Base-by-base conservation (phyloP, 2,797 vertebrate genomes). In the Gymnothorax javanicus region DNA sequence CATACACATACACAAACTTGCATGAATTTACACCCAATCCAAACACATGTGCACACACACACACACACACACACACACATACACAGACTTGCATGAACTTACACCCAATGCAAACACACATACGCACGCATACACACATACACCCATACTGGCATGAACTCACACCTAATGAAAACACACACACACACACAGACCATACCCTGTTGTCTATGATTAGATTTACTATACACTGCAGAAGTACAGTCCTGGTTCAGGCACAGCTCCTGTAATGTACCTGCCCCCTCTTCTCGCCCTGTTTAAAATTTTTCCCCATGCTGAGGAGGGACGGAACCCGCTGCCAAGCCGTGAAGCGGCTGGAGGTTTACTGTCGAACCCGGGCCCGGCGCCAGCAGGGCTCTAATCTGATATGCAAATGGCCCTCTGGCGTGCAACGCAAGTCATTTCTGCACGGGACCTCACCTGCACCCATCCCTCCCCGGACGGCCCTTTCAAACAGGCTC, bases 371-470 rank as follows among this genome's bases (percentile, higher is more conserved):
- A 94, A 93, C 95, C 93, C 86, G 95, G 97, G 97, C 96, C 87
- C 84, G 59, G 93, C 97, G 97, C 98, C 98, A 98, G 96, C 94
- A 92, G 94, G 94, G 94, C 96, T 94, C 96, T 96, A 96, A 97
- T 97, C 97, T 97, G 96, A 97, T 97, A 98, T 97, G 97, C 97
- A 98, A 98, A 99, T 98, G 96, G 96, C 95, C 94, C 94, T 94
- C 95, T 96, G 96, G 96, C 95, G 96, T 90, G 90, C 89, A 92
- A 96, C 94, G 93, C 94, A 95, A 97, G 97, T 97, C 96, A 96
- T 96, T 96, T 95, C 96, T 94, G 95, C 93, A 95, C 96, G 95
- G 96, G 93, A 93, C 94, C 95, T 97, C 96, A 96, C 96, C 96
- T 96, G 96, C 96, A 97, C 95, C 96, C 96, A 94, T 94, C 93